Evolutionary conservation across 1,140 invertebrate genomes (phyloP).

Genomic region (Calephelis nemesis): DNA sequence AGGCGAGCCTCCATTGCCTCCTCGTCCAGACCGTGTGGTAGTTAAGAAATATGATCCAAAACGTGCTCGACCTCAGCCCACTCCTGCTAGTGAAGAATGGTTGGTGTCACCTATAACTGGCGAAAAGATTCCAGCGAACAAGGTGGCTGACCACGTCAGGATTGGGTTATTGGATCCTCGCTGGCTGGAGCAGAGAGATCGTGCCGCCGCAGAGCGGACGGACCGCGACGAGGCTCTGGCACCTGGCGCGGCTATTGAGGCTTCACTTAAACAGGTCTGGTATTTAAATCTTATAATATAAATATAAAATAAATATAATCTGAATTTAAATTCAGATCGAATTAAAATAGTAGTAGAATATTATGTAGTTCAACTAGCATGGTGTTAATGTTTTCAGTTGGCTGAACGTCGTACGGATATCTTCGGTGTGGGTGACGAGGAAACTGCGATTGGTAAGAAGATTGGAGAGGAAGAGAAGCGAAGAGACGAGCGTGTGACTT

Average conservation of each 20-base stretch:
- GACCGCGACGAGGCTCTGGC: conserved; percentile 74
- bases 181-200: conserved; percentile 97
- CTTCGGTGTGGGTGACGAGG: conserved; percentile 98
- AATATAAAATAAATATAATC: too few relatives aligned
- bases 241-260: conserved; percentile 90
- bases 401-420: conserved; percentile 99
- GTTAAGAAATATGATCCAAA: conserved; percentile 99
- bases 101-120: conserved; percentile 99
- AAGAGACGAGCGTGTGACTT: conserved; percentile 95
- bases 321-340: not conserved
- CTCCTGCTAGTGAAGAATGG: conserved; percentile 89
- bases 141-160: conserved; percentile 98
- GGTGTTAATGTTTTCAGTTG: conserved; percentile 80
- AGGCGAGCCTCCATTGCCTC: conserved; percentile 86
- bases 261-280: conserved; percentile 88
- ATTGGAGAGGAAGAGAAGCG: conserved; percentile 96
- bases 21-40: conserved; percentile 95
- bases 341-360: not conserved
- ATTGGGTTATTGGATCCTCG: conserved; percentile 98
- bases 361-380: not conserved
- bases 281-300: not conserved
- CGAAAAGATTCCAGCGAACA: conserved; percentile 97
- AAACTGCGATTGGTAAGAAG: conserved; percentile 99
- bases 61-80: conserved; percentile 80
- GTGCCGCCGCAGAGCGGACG: conserved; percentile 70